Percentiles rank a stretch among this genome's conserved stretches.
Conservation (phyloP, 2,113 vertebrate genomes). For the Hydrochoerus hydrochaeris region DNA sequence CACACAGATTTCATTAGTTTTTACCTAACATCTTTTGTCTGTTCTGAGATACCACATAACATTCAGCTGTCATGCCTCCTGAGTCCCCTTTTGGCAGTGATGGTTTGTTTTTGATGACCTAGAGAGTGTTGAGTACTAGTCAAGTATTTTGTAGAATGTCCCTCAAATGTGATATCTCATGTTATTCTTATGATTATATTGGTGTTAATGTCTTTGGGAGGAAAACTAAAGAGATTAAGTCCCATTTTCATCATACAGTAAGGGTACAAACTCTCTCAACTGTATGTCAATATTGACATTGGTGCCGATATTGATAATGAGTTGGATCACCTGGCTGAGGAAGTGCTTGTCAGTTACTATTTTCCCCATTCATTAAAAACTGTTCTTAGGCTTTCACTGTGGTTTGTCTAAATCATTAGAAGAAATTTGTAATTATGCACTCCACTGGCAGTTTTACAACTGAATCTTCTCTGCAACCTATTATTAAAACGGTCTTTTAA, state of each 20-base stretch:
- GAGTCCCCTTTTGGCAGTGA: background rate
- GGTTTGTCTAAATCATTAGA: background rate
- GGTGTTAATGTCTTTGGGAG: background rate
- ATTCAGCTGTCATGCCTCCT: background rate
- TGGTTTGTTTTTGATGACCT: background rate
- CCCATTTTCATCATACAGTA: background rate
- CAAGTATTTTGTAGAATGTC: background rate
- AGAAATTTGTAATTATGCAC: background rate
- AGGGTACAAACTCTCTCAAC: background rate
- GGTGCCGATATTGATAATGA: background rate
- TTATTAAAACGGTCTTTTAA: background rate
- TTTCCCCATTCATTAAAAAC: background rate
- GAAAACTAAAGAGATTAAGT: background rate
- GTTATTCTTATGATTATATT: background rate
- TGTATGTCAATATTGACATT: background rate
- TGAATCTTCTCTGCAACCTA: background rate
- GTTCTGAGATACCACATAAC: background rate
- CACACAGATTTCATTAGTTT: background rate
- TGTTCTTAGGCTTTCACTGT: background rate
- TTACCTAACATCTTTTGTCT: background rate
- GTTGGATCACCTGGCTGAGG: background rate
- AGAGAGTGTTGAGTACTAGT: background rate
- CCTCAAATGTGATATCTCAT: background rate
- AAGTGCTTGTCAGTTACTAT: background rate
- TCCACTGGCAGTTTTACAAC: background rate